Evolutionary conservation across 2,797 vertebrate genomes (phyloP), one percentile per base, ranked within the genome.

Genomic region (Mus spretus): DNA sequence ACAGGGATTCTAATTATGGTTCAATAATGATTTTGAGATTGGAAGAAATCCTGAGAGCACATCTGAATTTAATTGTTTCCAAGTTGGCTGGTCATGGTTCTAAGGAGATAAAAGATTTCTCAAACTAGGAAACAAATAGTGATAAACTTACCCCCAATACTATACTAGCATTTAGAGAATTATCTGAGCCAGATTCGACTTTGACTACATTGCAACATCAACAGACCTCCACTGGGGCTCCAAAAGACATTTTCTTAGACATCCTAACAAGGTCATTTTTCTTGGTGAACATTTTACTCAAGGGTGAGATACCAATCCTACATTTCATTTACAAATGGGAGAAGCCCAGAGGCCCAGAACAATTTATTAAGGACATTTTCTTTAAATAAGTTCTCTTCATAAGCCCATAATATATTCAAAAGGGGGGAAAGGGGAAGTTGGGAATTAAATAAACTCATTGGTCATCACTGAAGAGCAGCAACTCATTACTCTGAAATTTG

Each of bases 301-400:
- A 88, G 84, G 72, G 77, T 79, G 65, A 96, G 80, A 75, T 85
- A 82, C 40, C 63, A 87, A 87, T 96, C 61, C 86, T 77, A 78
- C 28, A 84, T 90, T 94, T 94, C 90, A 93, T 72, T 93, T 93
- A 88, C 92, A 94, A 78, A 75, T 91, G 31, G 80, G 65, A 97
- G 84, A 95, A 93, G 88, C 78, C 78, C 53, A 95, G 53, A 91
- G 70, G 28, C 75, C 28, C 87, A 72, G 44, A 91, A 90, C 86
- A 91, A 96, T 94, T 94, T 90, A 80, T 90, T 95, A 70, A 94
- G 85, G 67, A 92, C 59, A 91, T 91, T 97, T 94, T 78, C 75
- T 96, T 95, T 91, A 96, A 90, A 93, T 95, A 95, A 94, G 13
- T 31, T 94, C 70, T 94, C 91, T 90, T 96, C 26, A 12, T 92